Base-by-base conservation (phyloP, 2,113 vertebrate species). In the Oceanodroma tethys region DNA sequence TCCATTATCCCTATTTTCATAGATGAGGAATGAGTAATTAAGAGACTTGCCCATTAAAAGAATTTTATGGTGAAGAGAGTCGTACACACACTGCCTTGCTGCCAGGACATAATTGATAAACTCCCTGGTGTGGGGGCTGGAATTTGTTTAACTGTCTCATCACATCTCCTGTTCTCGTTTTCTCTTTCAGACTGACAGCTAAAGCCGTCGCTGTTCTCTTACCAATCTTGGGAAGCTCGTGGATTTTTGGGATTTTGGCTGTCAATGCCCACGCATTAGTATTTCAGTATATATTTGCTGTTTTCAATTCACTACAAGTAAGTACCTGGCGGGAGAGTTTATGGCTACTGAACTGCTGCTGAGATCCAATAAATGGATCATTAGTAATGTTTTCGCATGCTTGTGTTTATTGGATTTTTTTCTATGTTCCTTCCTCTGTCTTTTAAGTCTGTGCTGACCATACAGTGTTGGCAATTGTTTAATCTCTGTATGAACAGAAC, bases 291-390 rank as follows among this genome's bases (percentile, higher is more conserved):
- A 97, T 99, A 96, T 99, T 99, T 92, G 99, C 99, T n/a, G 68
- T 98, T 8, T 99, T 99, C 97, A 99, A 99, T 97, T 99, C 99
- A 34, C 97, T 99, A 63, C 99, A 99, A 97, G 99, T 99, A 92
- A 96, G 98, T 93, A 43, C 25, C 73, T 16, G 7, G 14, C 38
- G 20, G 68, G 52, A 38, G 53, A 36, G 32, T 67, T 47, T 20
- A 3, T 14, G 36, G 81, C 40, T 70, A 14, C 76, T 5, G 3
- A 68, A 62, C 32, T 25, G 16, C 34, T 40, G 56, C 75, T 65
- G 16, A 53, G 53, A 30, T 23, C 18, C 19, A 45, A 48, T 48
- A 65, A 40, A 42, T 11, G 74, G 65, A 15, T 78, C 63, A 29
- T 76, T 58, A 65, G 21, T 34, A 48, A 45, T 34, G n/a, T 70